Percentiles rank a stretch among this genome's conserved stretches.
These are phyloP conservation scores for Sinocyclocheilus grahami DNA, from an alignment of 2,113 vertebrate genomes.

Conservation along the genomic window DNA sequence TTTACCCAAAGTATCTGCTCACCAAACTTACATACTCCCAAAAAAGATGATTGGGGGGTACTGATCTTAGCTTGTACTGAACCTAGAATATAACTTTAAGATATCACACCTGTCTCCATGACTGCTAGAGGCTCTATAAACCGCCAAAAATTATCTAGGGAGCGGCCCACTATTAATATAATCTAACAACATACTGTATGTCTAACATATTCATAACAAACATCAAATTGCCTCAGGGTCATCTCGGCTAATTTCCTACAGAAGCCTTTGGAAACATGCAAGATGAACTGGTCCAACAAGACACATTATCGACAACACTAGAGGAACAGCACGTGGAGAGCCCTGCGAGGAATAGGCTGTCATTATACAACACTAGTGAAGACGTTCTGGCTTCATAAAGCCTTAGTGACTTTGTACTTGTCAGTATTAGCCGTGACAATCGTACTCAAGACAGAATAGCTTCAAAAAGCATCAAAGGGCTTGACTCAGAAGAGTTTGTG, in stretches of 20 bases:
- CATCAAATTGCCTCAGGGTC: neutral
- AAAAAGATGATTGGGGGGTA: too few species aligned
- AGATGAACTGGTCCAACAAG: neutral
- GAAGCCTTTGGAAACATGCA: neutral
- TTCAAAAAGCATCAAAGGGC: neutral
- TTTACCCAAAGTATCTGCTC: neutral
- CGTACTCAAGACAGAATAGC: neutral
- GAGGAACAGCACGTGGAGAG: neutral
- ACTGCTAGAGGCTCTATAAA: neutral
- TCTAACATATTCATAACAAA: neutral
- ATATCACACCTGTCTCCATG: neutral
- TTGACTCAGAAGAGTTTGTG: neutral
- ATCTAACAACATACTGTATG: neutral
- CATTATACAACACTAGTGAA: conserved; percentile 21
- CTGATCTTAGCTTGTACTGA: neutral
- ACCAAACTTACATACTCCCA: too few species aligned
- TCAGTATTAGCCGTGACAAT: conserved; percentile 11
- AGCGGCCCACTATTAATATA: neutral
- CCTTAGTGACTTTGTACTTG: conserved; percentile 13
- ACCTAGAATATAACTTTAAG: neutral
- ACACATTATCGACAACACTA: neutral
- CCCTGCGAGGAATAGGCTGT: conserved; percentile 20
- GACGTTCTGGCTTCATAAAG: neutral
- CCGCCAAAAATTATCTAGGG: neutral
- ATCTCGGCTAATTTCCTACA: neutral